phyloP scores from a whole-genome alignment of 2,797 vertebrate genomes.

The Galagoides demidoff region DNA sequence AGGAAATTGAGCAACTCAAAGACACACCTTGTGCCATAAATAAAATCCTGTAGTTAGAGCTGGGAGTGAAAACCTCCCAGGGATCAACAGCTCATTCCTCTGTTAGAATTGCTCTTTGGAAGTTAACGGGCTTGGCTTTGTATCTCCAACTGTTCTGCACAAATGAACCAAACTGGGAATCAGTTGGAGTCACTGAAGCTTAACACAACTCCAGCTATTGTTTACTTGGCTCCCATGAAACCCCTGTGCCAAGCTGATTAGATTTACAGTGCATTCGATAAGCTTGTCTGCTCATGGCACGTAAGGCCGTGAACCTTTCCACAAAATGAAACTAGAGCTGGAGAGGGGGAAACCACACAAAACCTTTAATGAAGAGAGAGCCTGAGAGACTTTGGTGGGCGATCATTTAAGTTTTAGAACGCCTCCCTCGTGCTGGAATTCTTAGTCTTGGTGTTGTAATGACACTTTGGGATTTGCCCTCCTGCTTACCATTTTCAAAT shows the following conservation, averaged over 20 bases:
- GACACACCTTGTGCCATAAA: constrained; percentile 56
- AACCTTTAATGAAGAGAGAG: constrained; percentile 39
- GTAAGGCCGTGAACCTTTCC: constrained; percentile 79
- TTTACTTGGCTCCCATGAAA: constrained; percentile 80
- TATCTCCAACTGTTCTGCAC: constrained; percentile 75
- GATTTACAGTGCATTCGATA: constrained; percentile 85
- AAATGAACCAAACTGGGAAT: constrained; percentile 83
- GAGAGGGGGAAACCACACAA: neutral
- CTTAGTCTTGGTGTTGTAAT: neutral
- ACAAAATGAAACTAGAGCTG: constrained; percentile 78
- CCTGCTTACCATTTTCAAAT: constrained; percentile 48
- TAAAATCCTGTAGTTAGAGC: constrained; percentile 62
- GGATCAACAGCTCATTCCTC: constrained; percentile 43
- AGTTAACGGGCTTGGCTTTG: constrained; percentile 78
- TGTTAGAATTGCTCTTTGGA: constrained; percentile 66
- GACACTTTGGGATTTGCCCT: constrained; percentile 51
- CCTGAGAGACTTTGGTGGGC: neutral
- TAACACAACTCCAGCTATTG: constrained; percentile 82
- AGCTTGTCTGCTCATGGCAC: constrained; percentile 83
- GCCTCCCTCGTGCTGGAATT: neutral
- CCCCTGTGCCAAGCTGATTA: constrained; percentile 85
- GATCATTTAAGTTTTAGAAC: neutral
- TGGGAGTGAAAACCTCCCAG: constrained; percentile 68
- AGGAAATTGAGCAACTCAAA: constrained; percentile 64
- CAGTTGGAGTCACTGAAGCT: constrained; percentile 80